Conservation (phyloP, 2,113 vertebrate genomes). For the Saguinus imperator region DNA sequence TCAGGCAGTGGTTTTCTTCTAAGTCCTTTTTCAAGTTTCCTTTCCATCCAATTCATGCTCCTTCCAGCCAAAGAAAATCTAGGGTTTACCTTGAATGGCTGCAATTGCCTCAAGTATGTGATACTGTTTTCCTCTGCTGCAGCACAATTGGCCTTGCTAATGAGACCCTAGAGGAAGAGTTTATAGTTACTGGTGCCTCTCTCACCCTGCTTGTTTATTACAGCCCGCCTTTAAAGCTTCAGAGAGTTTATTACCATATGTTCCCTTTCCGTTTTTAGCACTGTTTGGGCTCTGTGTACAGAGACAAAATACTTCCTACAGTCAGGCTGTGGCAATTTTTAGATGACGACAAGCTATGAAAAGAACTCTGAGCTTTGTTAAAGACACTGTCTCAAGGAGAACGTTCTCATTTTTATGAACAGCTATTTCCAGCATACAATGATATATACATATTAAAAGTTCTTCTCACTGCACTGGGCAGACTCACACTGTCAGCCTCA, state of each 20-base stretch:
- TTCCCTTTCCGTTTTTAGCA: slow-evolving; percentile 73
- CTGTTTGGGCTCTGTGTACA: slow-evolving; percentile 62
- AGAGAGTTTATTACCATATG: slow-evolving; percentile 71
- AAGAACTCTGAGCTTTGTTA: slow-evolving; percentile 4
- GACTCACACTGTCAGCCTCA: background rate
- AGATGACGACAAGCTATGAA: slow-evolving; percentile 53
- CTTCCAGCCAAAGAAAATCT: slow-evolving; percentile 16
- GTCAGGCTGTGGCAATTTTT: slow-evolving; percentile 47
- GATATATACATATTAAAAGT: background rate
- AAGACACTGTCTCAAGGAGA: slow-evolving; percentile 45
- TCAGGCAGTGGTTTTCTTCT: background rate
- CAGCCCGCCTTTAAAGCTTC: slow-evolving; percentile 47
- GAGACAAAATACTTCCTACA: slow-evolving; percentile 66
- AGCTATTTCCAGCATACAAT: background rate
- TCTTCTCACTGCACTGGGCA: background rate
- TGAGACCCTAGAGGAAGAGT: slow-evolving; percentile 66
- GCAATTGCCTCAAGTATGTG: background rate
- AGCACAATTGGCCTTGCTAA: slow-evolving; percentile 55
- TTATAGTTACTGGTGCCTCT: slow-evolving; percentile 20
- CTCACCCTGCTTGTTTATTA: slow-evolving; percentile 64
- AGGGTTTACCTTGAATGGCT: background rate
- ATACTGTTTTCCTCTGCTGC: slow-evolving; percentile 46
- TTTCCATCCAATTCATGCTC: background rate
- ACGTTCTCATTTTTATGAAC: background rate
- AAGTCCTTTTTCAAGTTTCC: background rate